These are phyloP conservation scores for Bradypodion pumilum DNA, from an alignment of 2,797 vertebrate genomes.

Conservation along the genomic window DNA sequence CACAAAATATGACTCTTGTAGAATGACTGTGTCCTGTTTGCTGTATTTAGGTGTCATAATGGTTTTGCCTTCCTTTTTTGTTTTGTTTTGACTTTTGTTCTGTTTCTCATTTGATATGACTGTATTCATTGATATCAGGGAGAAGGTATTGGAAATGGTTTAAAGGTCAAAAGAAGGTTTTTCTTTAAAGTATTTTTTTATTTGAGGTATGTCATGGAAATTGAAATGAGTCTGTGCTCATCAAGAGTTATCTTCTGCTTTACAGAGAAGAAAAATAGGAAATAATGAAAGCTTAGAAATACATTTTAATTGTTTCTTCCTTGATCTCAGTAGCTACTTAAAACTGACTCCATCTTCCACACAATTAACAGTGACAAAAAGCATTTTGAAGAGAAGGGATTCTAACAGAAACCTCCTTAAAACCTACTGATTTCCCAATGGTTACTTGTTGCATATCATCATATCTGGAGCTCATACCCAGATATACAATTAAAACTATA, in stretches of 20 bases:
- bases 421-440: not conserved
- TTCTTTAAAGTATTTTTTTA: slow-evolving; percentile 65
- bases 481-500: not conserved
- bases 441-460: not conserved
- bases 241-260: too few species aligned
- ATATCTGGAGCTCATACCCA: not conserved
- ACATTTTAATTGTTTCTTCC: not conserved
- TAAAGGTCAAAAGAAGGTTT: slow-evolving; percentile 1
- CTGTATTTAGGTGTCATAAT: too few species aligned
- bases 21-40: too few species aligned
- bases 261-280: not conserved
- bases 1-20: too few species aligned
- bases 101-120: too few species aligned
- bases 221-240: too few species aligned
- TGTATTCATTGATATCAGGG: not conserved
- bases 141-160: not conserved
- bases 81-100: too few species aligned
- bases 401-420: not conserved
- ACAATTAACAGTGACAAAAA: not conserved
- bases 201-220: not conserved
- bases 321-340: not conserved
- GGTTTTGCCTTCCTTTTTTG: too few species aligned
- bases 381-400: not conserved
- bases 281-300: not conserved
- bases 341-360: not conserved